A percentile compares a stretch with the other conserved stretches of the same genome.
phyloP scores from a whole-genome alignment of 2,888 invertebrate genomes.

The Euplagia quadripunctaria region DNA sequence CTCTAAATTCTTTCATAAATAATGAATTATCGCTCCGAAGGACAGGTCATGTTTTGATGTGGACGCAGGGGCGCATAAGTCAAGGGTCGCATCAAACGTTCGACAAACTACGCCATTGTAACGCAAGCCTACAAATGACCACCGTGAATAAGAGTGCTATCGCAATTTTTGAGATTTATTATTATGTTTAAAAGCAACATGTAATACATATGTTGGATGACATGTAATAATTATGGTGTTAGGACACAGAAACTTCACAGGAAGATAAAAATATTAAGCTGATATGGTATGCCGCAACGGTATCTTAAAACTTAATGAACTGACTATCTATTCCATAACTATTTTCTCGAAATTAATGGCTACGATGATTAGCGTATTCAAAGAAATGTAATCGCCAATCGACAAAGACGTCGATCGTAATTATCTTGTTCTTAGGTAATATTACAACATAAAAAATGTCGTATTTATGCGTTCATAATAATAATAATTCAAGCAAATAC shows the following conservation, averaged over 20 bases:
- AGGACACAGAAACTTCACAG: neutral
- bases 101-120: conserved; percentile 78
- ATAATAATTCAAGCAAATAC: too few species aligned
- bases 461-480: too few species aligned
- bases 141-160: conserved; percentile 18
- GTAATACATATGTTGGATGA: neutral
- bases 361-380: neutral
- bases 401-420: too few species aligned
- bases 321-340: neutral
- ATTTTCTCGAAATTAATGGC: neutral
- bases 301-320: neutral
- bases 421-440: too few species aligned
- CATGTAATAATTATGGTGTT: neutral
- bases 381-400: too few species aligned
- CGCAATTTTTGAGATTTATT: conserved; percentile 13
- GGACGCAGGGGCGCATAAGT: conserved; percentile 71
- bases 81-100: conserved; percentile 75
- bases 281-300: neutral
- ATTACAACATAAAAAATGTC: too few species aligned
- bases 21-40: conserved; percentile 59
- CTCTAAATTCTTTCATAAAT: conserved; percentile 41
- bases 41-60: conserved; percentile 65
- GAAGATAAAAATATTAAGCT: too few species aligned
- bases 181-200: neutral
- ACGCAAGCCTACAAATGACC: conserved; percentile 46